Conservation (phyloP, 2,113 vertebrate species). For the Tragelaphus scriptus region DNA sequence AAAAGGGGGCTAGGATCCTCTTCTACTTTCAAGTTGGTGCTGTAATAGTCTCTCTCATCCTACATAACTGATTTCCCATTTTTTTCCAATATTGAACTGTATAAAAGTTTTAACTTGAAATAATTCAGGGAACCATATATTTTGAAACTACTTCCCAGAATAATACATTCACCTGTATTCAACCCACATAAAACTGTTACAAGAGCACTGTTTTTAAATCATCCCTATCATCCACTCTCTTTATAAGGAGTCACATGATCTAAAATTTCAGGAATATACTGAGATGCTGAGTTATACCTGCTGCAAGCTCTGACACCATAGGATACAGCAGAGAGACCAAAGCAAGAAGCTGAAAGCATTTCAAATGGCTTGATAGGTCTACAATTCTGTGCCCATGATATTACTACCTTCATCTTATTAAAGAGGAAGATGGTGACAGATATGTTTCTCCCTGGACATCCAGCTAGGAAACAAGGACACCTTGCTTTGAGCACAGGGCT, state of each 20-base stretch:
- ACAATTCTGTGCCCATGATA: not conserved
- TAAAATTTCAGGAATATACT: not conserved
- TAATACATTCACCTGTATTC: not conserved
- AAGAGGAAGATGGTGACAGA: not conserved
- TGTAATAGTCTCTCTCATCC: not conserved
- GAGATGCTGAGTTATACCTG: not conserved
- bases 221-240: not conserved
- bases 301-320: not conserved
- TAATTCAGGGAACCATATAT: not conserved
- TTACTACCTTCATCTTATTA: not conserved
- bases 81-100: not conserved
- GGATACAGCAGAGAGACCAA: not conserved
- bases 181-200: not conserved
- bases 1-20: not conserved
- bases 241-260: not conserved
- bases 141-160: slow-evolving; percentile 9
- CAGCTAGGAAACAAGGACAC: not conserved
- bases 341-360: not conserved
- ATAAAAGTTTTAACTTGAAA: slow-evolving; percentile 10
- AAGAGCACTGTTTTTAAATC: not conserved
- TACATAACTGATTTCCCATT: not conserved
- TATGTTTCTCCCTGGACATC: not conserved
- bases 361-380: not conserved
- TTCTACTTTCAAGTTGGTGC: not conserved
- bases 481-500: not conserved